Base-by-base conservation (phyloP, 2,888 invertebrate species). In the Zeuzera pyrina region DNA sequence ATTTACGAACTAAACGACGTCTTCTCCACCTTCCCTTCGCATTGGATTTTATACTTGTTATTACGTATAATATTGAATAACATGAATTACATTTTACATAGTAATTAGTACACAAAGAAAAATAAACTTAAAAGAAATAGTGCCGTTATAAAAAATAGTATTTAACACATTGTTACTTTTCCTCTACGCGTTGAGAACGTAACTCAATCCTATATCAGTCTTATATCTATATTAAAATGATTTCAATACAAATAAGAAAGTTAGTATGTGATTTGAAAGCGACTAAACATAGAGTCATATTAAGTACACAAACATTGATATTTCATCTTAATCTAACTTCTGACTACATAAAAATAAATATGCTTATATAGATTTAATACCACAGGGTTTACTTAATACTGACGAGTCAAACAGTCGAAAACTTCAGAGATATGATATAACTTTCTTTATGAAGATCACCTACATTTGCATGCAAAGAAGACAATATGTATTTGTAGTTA, bases 381-480 rank as follows among this genome's bases (percentile, higher is more conserved):
- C 71, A 77, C 74, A 77, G 70, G 65, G 63, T 68, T 60, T 62
- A 47, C 47, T 66, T 78, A 79, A 79, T 81, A 81, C 81, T 81
- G 81, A 69, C 70, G 64, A 72, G 68, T 62, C 52, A 52, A 59
- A 59, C 53, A 59, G 57, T 61, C 46, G 52, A 56, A 52, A 51
- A 39, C 61, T 73, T 73, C 68, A 77, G 73, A 77, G 74, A 74
- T 76, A 77, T 69, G 73, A 73, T 72, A 74, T 69, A 68, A n/a
- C n/a, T n/a, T n/a, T n/a, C n/a, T n/a, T n/a, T n/a, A n/a, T n/a
- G n/a, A n/a, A n/a, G n/a, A n/a, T n/a, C n/a, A n/a, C n/a, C n/a
- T n/a, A n/a, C n/a, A n/a, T n/a, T n/a, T n/a, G n/a, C n/a, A n/a
- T n/a, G n/a, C n/a, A n/a, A n/a, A n/a, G n/a, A n/a, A n/a, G n/a